phyloP scores from a whole-genome alignment of 2,113 vertebrate genomes.

The Nesoenas mayeri region DNA sequence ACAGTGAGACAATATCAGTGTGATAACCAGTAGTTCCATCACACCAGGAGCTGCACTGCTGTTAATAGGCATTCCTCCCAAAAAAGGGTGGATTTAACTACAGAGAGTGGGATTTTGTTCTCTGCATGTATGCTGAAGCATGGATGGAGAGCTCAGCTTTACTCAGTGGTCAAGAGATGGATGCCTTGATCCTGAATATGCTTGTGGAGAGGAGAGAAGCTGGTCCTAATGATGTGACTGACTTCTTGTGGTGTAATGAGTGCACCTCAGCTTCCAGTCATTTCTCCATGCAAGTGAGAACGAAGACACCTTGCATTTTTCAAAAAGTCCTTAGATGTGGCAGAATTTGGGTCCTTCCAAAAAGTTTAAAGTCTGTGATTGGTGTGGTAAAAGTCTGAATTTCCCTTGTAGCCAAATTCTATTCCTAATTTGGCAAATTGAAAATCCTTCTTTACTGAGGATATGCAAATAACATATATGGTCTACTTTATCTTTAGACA shows the following conservation, averaged over 20 bases:
- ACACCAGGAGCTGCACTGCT: background rate
- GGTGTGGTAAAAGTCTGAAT: background rate
- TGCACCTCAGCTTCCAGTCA: background rate
- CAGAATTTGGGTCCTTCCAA: background rate
- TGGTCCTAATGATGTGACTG: background rate
- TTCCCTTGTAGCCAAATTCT: background rate
- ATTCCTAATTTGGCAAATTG: background rate
- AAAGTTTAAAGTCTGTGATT: background rate
- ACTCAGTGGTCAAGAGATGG: background rate
- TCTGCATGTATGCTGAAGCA: background rate
- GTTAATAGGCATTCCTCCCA: background rate
- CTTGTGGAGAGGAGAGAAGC: background rate
- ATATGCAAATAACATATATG: background rate
- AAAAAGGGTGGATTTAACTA: background rate
- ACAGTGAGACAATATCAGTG: background rate
- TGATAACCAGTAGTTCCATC: background rate
- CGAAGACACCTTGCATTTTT: background rate
- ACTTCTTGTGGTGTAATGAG: background rate
- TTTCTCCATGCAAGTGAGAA: background rate
- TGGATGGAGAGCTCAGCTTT: background rate
- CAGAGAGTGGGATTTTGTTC: background rate
- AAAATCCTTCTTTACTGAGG: background rate
- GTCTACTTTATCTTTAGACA: background rate
- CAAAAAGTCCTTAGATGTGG: background rate
- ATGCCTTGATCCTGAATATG: background rate